Evolutionary conservation across 2,113 vertebrate species (phyloP), one percentile per base, ranked within the genome.

Genomic region (Prochilodus magdalenae): DNA sequence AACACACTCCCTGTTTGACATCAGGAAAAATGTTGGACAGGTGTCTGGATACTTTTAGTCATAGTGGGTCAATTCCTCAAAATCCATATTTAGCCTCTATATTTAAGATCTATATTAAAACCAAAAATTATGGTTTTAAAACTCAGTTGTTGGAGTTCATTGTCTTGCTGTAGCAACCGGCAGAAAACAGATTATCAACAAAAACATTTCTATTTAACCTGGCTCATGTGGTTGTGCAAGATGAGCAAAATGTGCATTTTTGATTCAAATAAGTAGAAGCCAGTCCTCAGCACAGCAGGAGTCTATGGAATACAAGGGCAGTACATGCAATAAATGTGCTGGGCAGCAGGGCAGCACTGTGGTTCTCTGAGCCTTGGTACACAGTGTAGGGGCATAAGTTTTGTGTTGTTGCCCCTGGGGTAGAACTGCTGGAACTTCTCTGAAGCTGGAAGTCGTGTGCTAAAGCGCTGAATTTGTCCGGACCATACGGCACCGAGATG

Each of bases 401-500:
- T 0, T 29, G 4, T 24, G 13, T 15, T 27, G 3, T 47, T 40
- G 18, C 6, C 1, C 30, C 22, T 12, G 6, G 8, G 2, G 47
- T 10, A 8, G 57, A 14, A 57, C 27, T 18, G 51, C 27, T 65
- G 24, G 51, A 55, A 22, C 36, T 24, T 18, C 60, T 67, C 65
- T 53, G 59, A 24, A 86, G 62, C 49, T 53, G 13, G 20, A 86
- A 81, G 73, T 86, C 57, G 22, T 80, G 73, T 3, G 49, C 60
- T 12, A 80, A 7, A 29, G 85, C 85, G 14, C 62, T 69, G 62
- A 86, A 86, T 1, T 4, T 3, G 24, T 77, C 77, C 0, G 73
- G 81, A 73, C 81, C 81, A 4, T 83, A 83, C 0, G 81, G 81
- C 36, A 86, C 77, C 24, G 59, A 47, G 15, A 86, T 3, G 0